phyloP scores from a whole-genome alignment of 2,888 invertebrate species.

The Ditylenchus weischeri region DNA sequence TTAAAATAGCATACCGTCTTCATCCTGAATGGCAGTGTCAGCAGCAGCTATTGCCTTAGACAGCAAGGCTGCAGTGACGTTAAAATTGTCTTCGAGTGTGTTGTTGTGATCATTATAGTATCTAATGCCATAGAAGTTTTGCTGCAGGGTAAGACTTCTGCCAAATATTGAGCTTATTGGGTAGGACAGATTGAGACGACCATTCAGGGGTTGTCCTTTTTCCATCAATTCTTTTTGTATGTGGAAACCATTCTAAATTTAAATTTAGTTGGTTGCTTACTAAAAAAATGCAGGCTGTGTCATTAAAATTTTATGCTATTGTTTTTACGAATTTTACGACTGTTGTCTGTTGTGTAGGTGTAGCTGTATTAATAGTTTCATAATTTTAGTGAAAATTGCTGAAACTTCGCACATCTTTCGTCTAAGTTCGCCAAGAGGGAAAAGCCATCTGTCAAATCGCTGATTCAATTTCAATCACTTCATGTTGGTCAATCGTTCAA shows the following conservation, averaged over 20 bases:
- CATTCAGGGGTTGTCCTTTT: constrained; percentile 32
- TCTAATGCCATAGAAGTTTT: constrained; percentile 52
- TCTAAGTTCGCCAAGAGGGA: too few relatives aligned
- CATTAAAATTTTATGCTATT: too few relatives aligned
- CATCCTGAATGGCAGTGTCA: constrained; percentile 1
- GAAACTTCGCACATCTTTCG: too few relatives aligned
- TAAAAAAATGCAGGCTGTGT: constrained; percentile 15
- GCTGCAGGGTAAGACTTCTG: constrained; percentile 44
- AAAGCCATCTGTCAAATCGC: too few relatives aligned
- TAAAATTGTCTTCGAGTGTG: constrained; percentile 6
- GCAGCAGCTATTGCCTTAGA: not conserved
- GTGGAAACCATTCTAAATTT: constrained; percentile 45
- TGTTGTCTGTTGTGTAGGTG: too few relatives aligned
- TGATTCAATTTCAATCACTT: too few relatives aligned
- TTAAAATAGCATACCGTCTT: not conserved
- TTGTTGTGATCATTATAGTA: constrained; percentile 27
- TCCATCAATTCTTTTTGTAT: constrained; percentile 40
- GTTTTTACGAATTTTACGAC: too few relatives aligned
- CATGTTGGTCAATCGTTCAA: too few relatives aligned
- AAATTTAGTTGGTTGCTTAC: not conserved
- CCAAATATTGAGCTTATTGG: constrained; percentile 50
- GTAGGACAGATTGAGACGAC: constrained; percentile 46
- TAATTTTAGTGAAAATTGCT: not conserved
- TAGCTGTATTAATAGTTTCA: too few relatives aligned
- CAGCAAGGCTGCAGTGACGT: constrained; percentile 19